A percentile compares a stretch with the other conserved stretches of the same genome.
Evolutionary conservation across 2,113 vertebrate species (phyloP).

Genomic region (Struthidea cinerea): DNA sequence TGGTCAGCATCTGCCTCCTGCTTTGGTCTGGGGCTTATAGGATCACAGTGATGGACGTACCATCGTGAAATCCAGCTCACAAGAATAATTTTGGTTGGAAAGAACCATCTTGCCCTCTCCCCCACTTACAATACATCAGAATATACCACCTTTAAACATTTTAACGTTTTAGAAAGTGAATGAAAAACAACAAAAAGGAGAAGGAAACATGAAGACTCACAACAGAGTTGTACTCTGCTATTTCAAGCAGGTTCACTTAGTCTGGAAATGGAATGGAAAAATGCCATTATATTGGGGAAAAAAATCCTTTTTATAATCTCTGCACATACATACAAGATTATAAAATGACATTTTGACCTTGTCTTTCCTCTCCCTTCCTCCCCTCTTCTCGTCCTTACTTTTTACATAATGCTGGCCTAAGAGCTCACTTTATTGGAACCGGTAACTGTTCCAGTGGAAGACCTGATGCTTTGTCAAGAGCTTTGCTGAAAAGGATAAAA

Average conservation of each 20-base stretch:
- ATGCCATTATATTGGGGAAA: not conserved
- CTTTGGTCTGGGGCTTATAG: not conserved
- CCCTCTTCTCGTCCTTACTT: not conserved
- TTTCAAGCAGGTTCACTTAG: not conserved
- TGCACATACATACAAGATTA: not conserved
- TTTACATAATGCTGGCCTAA: not conserved
- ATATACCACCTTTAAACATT: not conserved
- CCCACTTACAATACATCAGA: accelerated
- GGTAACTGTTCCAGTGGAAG: not conserved
- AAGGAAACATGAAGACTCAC: not conserved
- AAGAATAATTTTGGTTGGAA: not conserved
- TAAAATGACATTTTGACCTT: not conserved
- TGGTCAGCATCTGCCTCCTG: not conserved
- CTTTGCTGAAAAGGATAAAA: conserved; percentile 37
- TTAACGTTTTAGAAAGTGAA: not conserved
- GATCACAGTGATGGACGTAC: accelerated
- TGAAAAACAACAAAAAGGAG: not conserved
- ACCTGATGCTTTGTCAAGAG: not conserved
- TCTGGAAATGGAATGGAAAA: not conserved
- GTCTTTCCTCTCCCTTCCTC: not conserved
- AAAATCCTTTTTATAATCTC: not conserved
- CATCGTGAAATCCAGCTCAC: not conserved
- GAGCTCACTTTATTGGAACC: not conserved
- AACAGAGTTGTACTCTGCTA: not conserved
- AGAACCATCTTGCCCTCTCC: not conserved